Evolutionary conservation across 2,888 invertebrate species (phyloP), one percentile per base, ranked within the genome.

Genomic region (Anoncus sp.): DNA sequence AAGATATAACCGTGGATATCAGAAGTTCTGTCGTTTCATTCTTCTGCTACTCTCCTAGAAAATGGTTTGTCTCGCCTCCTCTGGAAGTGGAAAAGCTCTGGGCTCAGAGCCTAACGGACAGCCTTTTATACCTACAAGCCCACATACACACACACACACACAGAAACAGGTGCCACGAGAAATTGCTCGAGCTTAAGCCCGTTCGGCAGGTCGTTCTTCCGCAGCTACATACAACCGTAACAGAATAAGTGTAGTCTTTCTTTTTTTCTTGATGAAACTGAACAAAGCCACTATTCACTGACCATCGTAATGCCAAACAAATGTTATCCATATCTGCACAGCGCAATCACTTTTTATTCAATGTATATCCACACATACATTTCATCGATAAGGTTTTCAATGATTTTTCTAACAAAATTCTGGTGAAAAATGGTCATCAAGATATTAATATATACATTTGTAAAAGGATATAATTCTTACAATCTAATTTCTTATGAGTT

Each of bases 1-100:
- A 12, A 65, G 75, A 75, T 65, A 72, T 72, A 45, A 70, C 57
- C 65, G 40, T 31, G 55, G 40, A 51, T 59, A 65, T 75, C 70
- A 57, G 51, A 62, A 59, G 18, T 75, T 59, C n/a, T n/a, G 35
- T 71, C 62, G 63, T 57, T 70, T 59, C 18, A 7, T 43, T 57
- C 18, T 51, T 10, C 51, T 38, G 18, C 49, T 14, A 22, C 18
- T 27, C 31, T 20, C 35, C 10, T 40, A 22, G 35, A 57, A 31
- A 57, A 57, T 40, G n/a, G 10, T 53, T 60, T 43, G 31, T 45
- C 38, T 38, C 27, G 16, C 18, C 7, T 59, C 18, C 35, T 10
- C 12, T 47, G 22, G 55, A 27, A 72, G 45, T 63, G 16, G 43
- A 47, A 63, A 60, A 62, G 45, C 45, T 55, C 51, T 20, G 20